Evolutionary conservation across 2,113 vertebrate species (phyloP), one percentile per base, ranked within the genome.

Genomic region (Ranitomeya imitator): DNA sequence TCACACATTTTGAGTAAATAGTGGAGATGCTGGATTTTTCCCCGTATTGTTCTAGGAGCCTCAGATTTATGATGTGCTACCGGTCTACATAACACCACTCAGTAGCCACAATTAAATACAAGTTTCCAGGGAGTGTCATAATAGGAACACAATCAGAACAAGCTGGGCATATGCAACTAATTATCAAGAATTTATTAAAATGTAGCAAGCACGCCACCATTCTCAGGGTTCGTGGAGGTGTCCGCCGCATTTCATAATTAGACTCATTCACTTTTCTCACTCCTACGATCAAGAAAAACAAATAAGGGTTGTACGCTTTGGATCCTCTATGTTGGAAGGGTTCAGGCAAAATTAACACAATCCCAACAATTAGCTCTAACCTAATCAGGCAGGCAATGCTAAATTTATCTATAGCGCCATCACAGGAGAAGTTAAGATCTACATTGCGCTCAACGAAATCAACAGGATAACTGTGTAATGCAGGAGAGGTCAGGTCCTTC

Each of bases 71-170:
- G 69, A 88, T 9, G 80, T 88, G 86, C 80, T 88, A 88, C 55
- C 10, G 57, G 37, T 54, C 65, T 19, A 37, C 73, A 78, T 67
- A 67, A 88, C 81, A 78, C 81, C 81, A 37, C 59, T 78, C 87
- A 84, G 87, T 88, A 88, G 87, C 87, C 16, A 61, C 73, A 88
- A 88, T 88, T 88, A 88, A 88, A 84, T 54, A 23, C 79, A 21
- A 31, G 81, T 76, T 88, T 88, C 87, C 45, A 84, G 16, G 73
- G 81, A 84, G 87, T 88, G 87, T 84, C 81, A 88, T 65, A 88
- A 84, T 78, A 88, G 63, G 82, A 77, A 54, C 14, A 55, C 60
- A 78, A 88, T 88, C n/a, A 78, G 63, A 84, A 88, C 81, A 83
- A 84, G 59, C 71, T 88, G 79, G n/a, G 55, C 87, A 83, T 77